phyloP scores from a whole-genome alignment of 2,888 invertebrate species.

The Apamea monoglypha region DNA sequence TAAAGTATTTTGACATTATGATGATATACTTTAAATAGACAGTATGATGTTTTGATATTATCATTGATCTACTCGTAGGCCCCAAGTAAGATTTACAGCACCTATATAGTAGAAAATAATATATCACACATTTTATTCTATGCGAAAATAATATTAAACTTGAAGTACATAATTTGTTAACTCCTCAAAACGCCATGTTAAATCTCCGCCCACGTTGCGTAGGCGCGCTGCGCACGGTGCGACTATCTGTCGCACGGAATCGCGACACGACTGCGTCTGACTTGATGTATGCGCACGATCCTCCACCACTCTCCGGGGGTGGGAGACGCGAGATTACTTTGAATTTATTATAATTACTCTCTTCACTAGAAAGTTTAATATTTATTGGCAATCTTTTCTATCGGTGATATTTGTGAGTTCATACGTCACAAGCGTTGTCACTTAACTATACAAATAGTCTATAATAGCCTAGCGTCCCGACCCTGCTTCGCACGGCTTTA shows the following conservation, averaged over 20 bases:
- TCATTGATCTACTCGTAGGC: neutral
- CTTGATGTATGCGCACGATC: constrained; percentile 71
- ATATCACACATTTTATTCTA: constrained; percentile 29
- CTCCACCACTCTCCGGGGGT: constrained; percentile 63
- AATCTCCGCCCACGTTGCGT: constrained; percentile 66
- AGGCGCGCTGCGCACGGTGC: constrained; percentile 68
- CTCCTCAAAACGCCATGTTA: constrained; percentile 53
- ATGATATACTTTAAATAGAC: too few relatives aligned
- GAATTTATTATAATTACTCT: constrained; percentile 66
- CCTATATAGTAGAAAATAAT: neutral
- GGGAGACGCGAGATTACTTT: constrained; percentile 58
- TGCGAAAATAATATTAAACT: constrained; percentile 46
- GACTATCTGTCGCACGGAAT: constrained; percentile 74
- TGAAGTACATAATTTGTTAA: constrained; percentile 52
- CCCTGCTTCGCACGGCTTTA: neutral
- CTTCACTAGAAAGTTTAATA: constrained; percentile 44
- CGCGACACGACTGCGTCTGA: constrained; percentile 68
- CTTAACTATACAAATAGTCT: neutral
- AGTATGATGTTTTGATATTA: constrained; percentile 6
- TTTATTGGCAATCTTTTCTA: constrained; percentile 34
- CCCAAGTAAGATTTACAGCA: neutral
- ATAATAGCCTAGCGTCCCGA: neutral
- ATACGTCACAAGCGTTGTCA: neutral
- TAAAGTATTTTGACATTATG: neutral
- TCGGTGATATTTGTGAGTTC: constrained; percentile 1